A percentile compares a stretch with the other conserved stretches of the same genome.
phyloP scores from a whole-genome alignment of 1,140 invertebrate genomes.

The Aplysia californica region DNA sequence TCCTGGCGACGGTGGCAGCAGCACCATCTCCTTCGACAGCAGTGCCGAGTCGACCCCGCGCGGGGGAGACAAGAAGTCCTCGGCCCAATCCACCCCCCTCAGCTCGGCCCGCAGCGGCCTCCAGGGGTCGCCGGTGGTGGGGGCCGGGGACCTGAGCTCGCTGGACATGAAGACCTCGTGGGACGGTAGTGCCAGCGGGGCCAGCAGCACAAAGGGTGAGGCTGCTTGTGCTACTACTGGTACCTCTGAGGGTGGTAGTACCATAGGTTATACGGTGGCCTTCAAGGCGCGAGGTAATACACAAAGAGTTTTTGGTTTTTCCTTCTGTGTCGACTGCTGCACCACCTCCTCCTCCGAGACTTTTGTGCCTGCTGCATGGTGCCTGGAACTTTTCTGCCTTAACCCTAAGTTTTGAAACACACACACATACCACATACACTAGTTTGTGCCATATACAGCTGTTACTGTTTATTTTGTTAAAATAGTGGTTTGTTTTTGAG shows the following conservation, averaged over 20 bases:
- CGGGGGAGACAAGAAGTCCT: neutral
- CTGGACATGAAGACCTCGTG: conserved; percentile 31
- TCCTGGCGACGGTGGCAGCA: neutral
- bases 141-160: conserved; percentile 10
- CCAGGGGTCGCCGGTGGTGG: neutral
- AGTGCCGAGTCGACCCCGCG: conserved; percentile 23
- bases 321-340: neutral
- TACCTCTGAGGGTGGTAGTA: too few relatives aligned
- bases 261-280: conserved; percentile 12
- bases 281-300: conserved; percentile 17
- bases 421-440: too few relatives aligned
- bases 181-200: conserved; percentile 15
- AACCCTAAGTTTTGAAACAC: too few relatives aligned
- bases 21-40: conserved; percentile 9
- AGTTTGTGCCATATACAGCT: too few relatives aligned
- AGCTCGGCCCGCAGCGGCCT: neutral
- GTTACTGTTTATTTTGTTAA: too few relatives aligned
- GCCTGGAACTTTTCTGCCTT: conserved; percentile 23
- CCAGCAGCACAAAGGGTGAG: conserved; percentile 23
- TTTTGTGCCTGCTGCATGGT: conserved; percentile 20
- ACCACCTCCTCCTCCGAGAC: neutral
- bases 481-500: too few relatives aligned
- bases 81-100: neutral
- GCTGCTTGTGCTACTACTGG: neutral
- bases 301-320: neutral